Percentiles rank a stretch among this genome's conserved stretches.
Conservation (phyloP, 2,797 vertebrate genomes). For the Bovichtus variegatus region DNA sequence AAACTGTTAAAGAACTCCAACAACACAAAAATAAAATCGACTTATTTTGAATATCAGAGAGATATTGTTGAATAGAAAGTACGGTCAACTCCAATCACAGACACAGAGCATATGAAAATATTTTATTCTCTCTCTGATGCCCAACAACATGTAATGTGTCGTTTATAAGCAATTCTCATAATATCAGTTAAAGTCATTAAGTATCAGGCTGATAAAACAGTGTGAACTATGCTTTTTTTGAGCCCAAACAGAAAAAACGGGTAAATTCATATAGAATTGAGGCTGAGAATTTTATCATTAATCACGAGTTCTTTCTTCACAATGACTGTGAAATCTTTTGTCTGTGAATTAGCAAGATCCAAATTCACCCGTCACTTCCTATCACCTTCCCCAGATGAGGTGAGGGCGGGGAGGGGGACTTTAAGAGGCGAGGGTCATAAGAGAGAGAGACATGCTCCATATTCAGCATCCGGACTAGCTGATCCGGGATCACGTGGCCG, state of each 20-base stretch:
- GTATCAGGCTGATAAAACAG: not conserved
- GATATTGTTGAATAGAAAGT: not conserved
- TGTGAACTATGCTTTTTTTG: too few species aligned
- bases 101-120: not conserved
- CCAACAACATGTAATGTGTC: not conserved
- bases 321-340: slow-evolving; percentile 5
- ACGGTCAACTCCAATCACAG: not conserved
- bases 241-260: not conserved
- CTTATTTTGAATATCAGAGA: too few species aligned
- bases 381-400: slow-evolving; percentile 21
- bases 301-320: not conserved
- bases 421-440: not conserved
- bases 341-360: slow-evolving; percentile 12
- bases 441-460: not conserved
- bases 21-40: not conserved
- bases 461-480: slow-evolving; percentile 56
- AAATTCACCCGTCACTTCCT: slow-evolving; percentile 22
- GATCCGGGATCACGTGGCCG: slow-evolving; percentile 60
- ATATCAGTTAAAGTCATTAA: not conserved
- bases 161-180: not conserved
- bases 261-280: not conserved
- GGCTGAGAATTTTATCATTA: not conserved
- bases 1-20: not conserved
- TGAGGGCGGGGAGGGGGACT: slow-evolving; percentile 6
- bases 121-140: not conserved